Percentiles rank a stretch among this genome's conserved stretches.
Conservation (phyloP, 2,888 invertebrate species). For the Eupithecia insigniata region DNA sequence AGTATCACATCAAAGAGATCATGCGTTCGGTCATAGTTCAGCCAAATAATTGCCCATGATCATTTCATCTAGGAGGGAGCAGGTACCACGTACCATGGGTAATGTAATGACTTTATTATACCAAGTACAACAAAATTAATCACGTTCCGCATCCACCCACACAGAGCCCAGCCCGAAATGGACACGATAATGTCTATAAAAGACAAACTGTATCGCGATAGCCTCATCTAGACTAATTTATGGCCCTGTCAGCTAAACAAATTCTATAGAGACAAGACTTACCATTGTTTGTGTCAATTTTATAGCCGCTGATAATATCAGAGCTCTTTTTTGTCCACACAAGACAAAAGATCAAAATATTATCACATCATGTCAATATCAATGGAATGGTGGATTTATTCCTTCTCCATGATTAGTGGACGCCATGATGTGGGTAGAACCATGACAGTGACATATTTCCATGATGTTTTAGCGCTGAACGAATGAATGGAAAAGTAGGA, state of each 20-base stretch:
- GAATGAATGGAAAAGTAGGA: no score
- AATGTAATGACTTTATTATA: constrained; percentile 8
- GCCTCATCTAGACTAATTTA: constrained; percentile 29
- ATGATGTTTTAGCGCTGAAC: neutral
- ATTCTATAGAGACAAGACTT: constrained; percentile 2
- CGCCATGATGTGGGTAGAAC: neutral
- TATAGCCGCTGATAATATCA: neutral
- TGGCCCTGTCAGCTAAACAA: neutral
- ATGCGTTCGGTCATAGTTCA: neutral
- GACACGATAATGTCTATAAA: constrained; percentile 35
- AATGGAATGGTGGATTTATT: neutral
- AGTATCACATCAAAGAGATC: neutral
- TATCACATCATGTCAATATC: neutral
- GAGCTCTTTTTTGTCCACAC: neutral
- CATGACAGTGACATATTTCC: neutral
- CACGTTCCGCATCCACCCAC: constrained; percentile 31
- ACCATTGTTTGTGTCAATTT: constrained; percentile 10
- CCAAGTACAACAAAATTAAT: constrained; percentile 29
- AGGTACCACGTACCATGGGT: neutral
- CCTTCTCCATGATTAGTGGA: neutral
- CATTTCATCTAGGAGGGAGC: neutral
- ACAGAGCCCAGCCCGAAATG: constrained; percentile 29
- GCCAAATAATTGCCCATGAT: neutral
- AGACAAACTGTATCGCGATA: constrained; percentile 35
- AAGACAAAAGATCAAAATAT: constrained; percentile 5